A percentile compares a stretch with the other conserved stretches of the same genome.
These are phyloP conservation scores for Oostethus manadensis DNA, from an alignment of 2,113 vertebrate species.

Conservation along the genomic window DNA sequence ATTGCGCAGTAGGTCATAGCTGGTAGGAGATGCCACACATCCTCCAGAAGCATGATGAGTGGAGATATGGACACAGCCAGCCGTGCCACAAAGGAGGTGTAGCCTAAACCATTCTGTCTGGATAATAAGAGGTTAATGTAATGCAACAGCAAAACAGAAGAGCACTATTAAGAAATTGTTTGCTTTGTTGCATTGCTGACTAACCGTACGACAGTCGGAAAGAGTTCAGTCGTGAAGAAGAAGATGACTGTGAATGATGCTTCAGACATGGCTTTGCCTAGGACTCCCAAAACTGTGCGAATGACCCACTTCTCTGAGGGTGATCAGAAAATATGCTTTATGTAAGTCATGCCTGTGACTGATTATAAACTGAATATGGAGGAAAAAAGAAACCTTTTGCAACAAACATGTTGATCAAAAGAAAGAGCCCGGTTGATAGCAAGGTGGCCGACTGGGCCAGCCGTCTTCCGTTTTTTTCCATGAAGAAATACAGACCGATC, in stretches of 20 bases:
- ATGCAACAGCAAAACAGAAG: not conserved
- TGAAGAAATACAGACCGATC: conserved; percentile 53
- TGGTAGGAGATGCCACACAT: conserved; percentile 74
- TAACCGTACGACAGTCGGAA: conserved; percentile 84
- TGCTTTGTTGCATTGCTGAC: conserved; percentile 15
- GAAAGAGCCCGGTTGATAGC: conserved; percentile 61
- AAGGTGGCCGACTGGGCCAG: conserved; percentile 34
- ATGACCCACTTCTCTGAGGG: conserved; percentile 61
- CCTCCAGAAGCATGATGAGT: conserved; percentile 74
- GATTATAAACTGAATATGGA: not conserved
- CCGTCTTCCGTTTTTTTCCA: conserved; percentile 61
- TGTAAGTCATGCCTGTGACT: not conserved
- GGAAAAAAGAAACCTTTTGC: conserved; percentile 55
- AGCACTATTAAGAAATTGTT: not conserved
- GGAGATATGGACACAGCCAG: conserved; percentile 79
- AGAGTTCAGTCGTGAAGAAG: conserved; percentile 83
- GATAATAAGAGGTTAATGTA: conserved; percentile 8
- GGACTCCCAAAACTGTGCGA: conserved; percentile 67
- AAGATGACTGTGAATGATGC: conserved; percentile 78
- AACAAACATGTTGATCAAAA: conserved; percentile 72
- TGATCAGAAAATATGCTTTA: not conserved
- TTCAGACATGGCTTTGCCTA: conserved; percentile 82
- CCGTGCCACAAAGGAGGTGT: conserved; percentile 71
- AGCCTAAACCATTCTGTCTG: conserved; percentile 83
- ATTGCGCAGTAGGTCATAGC: conserved; percentile 61